Base-by-base conservation (phyloP, 30 jellyfish, hydroid and myxozoan genomes). In the Nemopilema nomurai region DNA sequence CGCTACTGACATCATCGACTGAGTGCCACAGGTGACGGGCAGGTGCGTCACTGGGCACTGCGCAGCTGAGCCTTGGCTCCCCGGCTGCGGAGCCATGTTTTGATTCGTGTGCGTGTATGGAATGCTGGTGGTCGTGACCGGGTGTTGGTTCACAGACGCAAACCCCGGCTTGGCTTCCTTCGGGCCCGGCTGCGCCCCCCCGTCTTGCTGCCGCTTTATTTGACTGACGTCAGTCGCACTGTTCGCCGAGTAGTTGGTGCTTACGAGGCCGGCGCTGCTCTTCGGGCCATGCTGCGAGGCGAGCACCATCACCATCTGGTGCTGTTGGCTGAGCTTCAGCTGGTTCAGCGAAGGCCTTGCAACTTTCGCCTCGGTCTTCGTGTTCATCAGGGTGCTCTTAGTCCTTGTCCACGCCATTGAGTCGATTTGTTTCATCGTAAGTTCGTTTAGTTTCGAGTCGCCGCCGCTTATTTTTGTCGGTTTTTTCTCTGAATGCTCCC, bases 291-390 rank as follows among this genome's bases (percentile, higher is more conserved):
- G 67, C 70, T 62, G 79, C 23, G 19, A 30, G 26, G 82, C 24
- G 30, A 28, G 50, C 65, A 53, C 77, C 21, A 31, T 84, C 17
- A 68, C 79, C 96, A 89, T 94, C 51, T 94, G 99, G 50, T 89
- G 96, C 67, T 96, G 97, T 82, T 81, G 97, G 30, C 83, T 94
- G 27, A 77, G 62, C 68, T 94, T 94, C 18, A 94, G 74, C 66
- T 94, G 97, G 74, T 94, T 94, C 28, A 94, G 71, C n/a, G 97
- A 88, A 21, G 97, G 99, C 75, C 94, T 89, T 9, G 96, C 24
- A n/a, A 72, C 84, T 33, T 85, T 90, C 16, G 84, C 80, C 69
- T 94, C 97, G 6, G 95, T 66, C 63, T 94, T 94, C 75, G 86
- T 69, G 28, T 64, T 64, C 85, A 63, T 53, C 77, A 74, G 74